Conservation (phyloP, 1,140 invertebrate species). For the Neodiprion virginianus region DNA sequence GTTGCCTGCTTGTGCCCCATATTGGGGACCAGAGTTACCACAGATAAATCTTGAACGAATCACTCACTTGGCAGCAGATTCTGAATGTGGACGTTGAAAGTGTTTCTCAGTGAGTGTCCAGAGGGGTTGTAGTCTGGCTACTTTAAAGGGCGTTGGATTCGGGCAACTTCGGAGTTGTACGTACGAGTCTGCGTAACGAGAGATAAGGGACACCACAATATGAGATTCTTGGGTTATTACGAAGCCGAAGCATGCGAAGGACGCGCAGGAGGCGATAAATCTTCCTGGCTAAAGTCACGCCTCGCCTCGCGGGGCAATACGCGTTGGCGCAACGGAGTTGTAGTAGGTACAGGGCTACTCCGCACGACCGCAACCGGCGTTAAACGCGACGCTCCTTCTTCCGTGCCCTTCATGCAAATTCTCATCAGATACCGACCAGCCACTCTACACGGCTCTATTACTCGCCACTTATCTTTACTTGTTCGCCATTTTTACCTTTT, state of each 20-base stretch:
- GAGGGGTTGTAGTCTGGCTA: too few species aligned
- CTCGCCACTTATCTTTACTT: constrained; percentile 31
- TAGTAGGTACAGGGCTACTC: neutral
- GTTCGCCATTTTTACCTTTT: constrained; percentile 14
- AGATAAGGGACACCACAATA: too few species aligned
- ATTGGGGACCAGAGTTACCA: too few species aligned
- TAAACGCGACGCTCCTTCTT: neutral
- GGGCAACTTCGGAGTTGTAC: too few species aligned
- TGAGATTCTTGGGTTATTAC: neutral
- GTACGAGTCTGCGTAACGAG: too few species aligned
- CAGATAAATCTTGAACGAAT: too few species aligned
- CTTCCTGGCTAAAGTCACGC: neutral
- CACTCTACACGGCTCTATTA: constrained; percentile 40
- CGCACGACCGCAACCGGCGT: too few species aligned
- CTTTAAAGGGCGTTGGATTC: too few species aligned
- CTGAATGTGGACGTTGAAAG: too few species aligned
- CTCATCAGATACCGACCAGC: constrained; percentile 37
- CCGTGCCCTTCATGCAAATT: constrained; percentile 35
- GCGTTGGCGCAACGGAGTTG: neutral
- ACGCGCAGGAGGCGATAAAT: neutral
- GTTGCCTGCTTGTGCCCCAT: too few species aligned
- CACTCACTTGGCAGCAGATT: too few species aligned
- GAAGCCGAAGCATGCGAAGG: neutral
- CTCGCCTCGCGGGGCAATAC: neutral
- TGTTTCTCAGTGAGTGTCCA: too few species aligned